Evolutionary conservation across 2,888 invertebrate genomes (phyloP).

Genomic region (Mythimna albipuncta): DNA sequence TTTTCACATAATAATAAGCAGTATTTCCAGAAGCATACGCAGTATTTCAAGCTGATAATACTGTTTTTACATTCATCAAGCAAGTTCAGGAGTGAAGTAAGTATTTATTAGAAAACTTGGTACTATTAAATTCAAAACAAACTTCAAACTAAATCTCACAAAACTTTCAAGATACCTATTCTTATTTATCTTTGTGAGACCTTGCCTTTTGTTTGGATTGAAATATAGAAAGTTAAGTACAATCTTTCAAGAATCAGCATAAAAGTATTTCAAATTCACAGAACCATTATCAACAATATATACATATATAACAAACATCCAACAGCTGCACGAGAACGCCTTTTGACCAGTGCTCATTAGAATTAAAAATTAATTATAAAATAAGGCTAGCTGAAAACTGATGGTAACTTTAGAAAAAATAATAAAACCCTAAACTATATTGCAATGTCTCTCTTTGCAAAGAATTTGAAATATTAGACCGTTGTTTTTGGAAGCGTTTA

Average conservation of each 20-base stretch:
- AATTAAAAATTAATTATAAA: slow-evolving; percentile 82
- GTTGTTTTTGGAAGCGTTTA: slow-evolving; percentile 72
- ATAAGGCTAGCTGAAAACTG: slow-evolving; percentile 89
- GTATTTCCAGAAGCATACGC: slow-evolving; percentile 13
- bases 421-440: slow-evolving; percentile 81
- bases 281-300: slow-evolving; percentile 66
- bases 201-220: slow-evolving; percentile 27
- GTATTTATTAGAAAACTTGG: slow-evolving; percentile 39
- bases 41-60: slow-evolving; percentile 21
- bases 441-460: slow-evolving; percentile 84
- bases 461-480: slow-evolving; percentile 74
- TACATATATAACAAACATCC: slow-evolving; percentile 68
- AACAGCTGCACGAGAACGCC: slow-evolving; percentile 81
- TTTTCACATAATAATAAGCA: slow-evolving; percentile 2
- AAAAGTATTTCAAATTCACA: slow-evolving; percentile 45
- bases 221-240: slow-evolving; percentile 52
- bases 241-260: slow-evolving; percentile 29
- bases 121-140: slow-evolving; percentile 38
- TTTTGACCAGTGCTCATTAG: slow-evolving; percentile 77
- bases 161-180: slow-evolving; percentile 31
- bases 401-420: slow-evolving; percentile 88
- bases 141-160: slow-evolving; percentile 26
- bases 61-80: slow-evolving; percentile 14
- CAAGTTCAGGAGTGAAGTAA: slow-evolving; percentile 12
- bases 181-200: slow-evolving; percentile 29